Conservation (phyloP, 2,797 vertebrate genomes). For the Rhinoraja longicauda region DNA sequence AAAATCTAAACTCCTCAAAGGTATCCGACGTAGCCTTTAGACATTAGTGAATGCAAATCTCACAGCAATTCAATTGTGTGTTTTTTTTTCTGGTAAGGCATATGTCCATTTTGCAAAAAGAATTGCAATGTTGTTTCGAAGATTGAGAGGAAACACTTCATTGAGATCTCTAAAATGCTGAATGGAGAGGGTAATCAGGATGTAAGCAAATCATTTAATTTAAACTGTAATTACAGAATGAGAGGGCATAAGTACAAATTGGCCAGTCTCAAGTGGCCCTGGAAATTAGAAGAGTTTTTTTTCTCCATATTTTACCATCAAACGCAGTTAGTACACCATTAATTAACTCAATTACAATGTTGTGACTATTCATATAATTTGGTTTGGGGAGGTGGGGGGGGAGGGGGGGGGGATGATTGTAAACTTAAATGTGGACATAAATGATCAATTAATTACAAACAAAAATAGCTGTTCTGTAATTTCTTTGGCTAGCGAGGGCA, state of each 20-base stretch:
- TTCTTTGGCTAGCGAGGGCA: not conserved
- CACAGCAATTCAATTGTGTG: not conserved
- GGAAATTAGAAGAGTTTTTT: not conserved
- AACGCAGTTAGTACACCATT: not conserved
- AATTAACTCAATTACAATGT: not conserved
- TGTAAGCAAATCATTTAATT: not conserved
- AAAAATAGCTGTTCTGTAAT: not conserved
- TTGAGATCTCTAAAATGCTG: not conserved
- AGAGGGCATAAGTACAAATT: not conserved
- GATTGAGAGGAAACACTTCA: not conserved
- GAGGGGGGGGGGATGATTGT: not conserved
- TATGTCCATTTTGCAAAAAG: not conserved
- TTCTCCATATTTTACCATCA: not conserved
- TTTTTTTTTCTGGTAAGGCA: constrained; percentile 11
- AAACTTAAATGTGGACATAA: not conserved
- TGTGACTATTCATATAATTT: not conserved
- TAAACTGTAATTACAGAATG: not conserved
- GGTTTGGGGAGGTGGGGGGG: too few species aligned
- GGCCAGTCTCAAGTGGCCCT: not conserved
- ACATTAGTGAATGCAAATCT: not conserved
- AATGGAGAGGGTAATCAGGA: constrained; percentile 8
- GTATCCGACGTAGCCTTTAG: not conserved
- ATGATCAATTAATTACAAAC: not conserved
- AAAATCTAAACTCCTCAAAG: constrained; percentile 20
- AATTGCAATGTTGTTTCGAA: not conserved